Evolutionary conservation across 2,888 invertebrate species (phyloP).

Genomic region (Hydropsyche betteni): DNA sequence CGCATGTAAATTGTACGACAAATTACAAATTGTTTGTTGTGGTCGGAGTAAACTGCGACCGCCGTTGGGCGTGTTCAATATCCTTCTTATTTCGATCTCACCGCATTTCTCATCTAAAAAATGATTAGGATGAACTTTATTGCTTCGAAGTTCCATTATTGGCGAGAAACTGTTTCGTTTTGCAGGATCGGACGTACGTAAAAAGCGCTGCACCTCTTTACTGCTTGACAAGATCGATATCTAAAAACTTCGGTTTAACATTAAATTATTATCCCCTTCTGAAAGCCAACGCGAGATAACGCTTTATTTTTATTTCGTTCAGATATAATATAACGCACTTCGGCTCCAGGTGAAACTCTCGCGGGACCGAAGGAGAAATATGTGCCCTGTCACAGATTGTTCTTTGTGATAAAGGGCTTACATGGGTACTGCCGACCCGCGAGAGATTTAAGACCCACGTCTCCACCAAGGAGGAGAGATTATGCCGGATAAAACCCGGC

Average conservation of each 20-base stretch:
- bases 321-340: neutral
- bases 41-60: constrained; percentile 50
- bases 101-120: neutral
- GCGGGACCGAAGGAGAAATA: constrained; percentile 3
- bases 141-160: neutral
- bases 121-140: neutral
- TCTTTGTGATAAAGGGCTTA: constrained; percentile 31
- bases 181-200: too few species aligned
- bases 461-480: neutral
- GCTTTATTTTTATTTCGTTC: neutral
- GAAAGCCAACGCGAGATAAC: too few species aligned
- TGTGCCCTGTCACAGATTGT: constrained; percentile 25
- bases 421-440: constrained; percentile 46
- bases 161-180: too few species aligned
- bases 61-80: constrained; percentile 47
- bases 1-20: constrained; percentile 49
- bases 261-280: too few species aligned
- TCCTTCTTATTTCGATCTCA: neutral
- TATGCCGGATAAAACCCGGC: constrained; percentile 29
- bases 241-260: too few species aligned
- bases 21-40: constrained; percentile 47
- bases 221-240: too few species aligned
- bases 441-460: constrained; percentile 47
- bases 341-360: constrained; percentile 13
- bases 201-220: too few species aligned